Evolutionary conservation across 2,888 invertebrate genomes (phyloP).

Genomic region (Cheilosia variabilis): DNA sequence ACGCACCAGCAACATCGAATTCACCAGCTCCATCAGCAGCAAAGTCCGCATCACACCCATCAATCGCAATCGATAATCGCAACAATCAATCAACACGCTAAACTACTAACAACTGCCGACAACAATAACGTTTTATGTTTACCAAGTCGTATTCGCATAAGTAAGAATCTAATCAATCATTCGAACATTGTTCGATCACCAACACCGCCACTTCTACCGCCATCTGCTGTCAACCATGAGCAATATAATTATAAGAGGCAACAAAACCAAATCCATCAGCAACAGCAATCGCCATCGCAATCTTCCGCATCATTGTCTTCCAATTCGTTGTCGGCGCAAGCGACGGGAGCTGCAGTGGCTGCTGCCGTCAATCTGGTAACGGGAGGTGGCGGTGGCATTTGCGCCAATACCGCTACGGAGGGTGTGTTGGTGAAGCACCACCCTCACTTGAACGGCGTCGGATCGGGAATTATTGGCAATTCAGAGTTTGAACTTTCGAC

Average conservation of each 20-base stretch:
- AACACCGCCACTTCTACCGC: slow-evolving; percentile 78
- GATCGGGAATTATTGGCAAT: slow-evolving; percentile 79
- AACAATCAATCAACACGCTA: slow-evolving; percentile 82
- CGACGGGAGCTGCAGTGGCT: slow-evolving; percentile 65
- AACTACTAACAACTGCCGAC: slow-evolving; percentile 79
- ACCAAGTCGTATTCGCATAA: slow-evolving; percentile 82
- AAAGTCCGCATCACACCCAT: slow-evolving; percentile 54
- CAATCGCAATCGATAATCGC: slow-evolving; percentile 80
- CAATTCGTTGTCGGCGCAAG: slow-evolving; percentile 68
- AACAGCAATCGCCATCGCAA: slow-evolving; percentile 79
- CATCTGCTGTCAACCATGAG: slow-evolving; percentile 76
- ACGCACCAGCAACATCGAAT: slow-evolving; percentile 66
- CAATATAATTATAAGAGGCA: slow-evolving; percentile 73
- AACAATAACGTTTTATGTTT: slow-evolving; percentile 78
- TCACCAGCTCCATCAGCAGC: slow-evolving; percentile 59
- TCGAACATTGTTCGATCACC: slow-evolving; percentile 79
- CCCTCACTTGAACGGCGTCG: slow-evolving; percentile 75
- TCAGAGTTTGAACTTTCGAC: slow-evolving; percentile 89
- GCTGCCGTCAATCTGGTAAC: slow-evolving; percentile 67
- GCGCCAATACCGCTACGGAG: slow-evolving; percentile 66
- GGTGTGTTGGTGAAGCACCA: slow-evolving; percentile 71
- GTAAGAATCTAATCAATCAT: slow-evolving; percentile 82
- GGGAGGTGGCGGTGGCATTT: slow-evolving; percentile 26
- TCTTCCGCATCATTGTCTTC: slow-evolving; percentile 79
- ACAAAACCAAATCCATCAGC: slow-evolving; percentile 75